phyloP scores from a whole-genome alignment of 2,888 invertebrate genomes.

The Lysandra bellargus region DNA sequence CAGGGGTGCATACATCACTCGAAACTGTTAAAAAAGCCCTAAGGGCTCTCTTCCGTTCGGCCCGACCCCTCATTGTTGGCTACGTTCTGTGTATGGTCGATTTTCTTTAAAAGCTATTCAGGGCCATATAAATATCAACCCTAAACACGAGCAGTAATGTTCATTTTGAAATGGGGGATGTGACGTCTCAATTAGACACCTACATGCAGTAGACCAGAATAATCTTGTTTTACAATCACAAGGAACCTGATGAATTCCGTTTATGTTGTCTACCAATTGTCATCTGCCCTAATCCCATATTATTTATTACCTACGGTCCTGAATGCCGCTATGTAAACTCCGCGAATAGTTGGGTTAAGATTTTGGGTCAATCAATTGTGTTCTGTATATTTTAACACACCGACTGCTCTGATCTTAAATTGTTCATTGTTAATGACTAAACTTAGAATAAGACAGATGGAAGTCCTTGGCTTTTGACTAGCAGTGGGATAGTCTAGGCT shows the following conservation, averaged over 20 bases:
- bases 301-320: conserved; percentile 12
- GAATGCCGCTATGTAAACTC: neutral
- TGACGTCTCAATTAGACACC: conserved; percentile 61
- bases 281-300: neutral
- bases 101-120: conserved; percentile 37
- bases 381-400: neutral
- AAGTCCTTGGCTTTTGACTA: too few species aligned
- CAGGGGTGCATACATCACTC: conserved; percentile 73
- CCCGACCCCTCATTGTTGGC: conserved; percentile 44
- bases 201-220: conserved; percentile 57
- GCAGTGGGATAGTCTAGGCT: too few species aligned
- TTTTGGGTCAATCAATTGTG: conserved; percentile 9
- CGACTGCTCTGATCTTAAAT: neutral
- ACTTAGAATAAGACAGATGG: neutral
- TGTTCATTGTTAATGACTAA: neutral
- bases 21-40: conserved; percentile 74
- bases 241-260: conserved; percentile 40
- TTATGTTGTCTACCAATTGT: conserved; percentile 33
- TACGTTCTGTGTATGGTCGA: conserved; percentile 37
- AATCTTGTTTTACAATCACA: conserved; percentile 56
- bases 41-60: conserved; percentile 52
- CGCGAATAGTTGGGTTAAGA: neutral
- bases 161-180: neutral
- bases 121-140: conserved; percentile 13
- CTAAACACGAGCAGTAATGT: neutral